Percentiles rank a stretch among this genome's conserved stretches.
These are phyloP conservation scores for Choloepus hoffmanni DNA, from an alignment of 2,113 vertebrate species.

Conservation along the genomic window DNA sequence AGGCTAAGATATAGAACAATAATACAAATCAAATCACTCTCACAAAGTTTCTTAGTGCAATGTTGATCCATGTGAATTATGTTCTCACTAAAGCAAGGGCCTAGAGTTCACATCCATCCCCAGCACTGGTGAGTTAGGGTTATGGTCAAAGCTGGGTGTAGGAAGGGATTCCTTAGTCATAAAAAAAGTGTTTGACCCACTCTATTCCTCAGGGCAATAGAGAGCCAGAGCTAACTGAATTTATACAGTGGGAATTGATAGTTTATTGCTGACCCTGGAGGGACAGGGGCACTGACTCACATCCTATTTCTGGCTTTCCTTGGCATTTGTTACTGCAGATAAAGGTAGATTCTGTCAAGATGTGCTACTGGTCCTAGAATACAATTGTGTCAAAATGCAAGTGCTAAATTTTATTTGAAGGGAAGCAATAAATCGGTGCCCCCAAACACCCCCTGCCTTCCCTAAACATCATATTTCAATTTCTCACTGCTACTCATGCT, in stretches of 20 bases:
- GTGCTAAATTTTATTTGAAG: constrained; percentile 81
- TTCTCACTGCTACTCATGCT: not conserved
- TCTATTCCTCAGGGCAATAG: constrained; percentile 72
- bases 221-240: constrained; percentile 71
- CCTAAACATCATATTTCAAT: constrained; percentile 65
- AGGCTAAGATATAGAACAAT: not conserved
- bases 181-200: constrained; percentile 83
- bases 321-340: constrained; percentile 81
- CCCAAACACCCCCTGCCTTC: not conserved
- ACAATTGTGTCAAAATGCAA: constrained; percentile 70
- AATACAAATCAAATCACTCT: constrained; percentile 49
- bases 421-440: constrained; percentile 75
- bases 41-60: constrained; percentile 19
- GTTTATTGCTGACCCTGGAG: constrained; percentile 77
- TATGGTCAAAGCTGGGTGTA: constrained; percentile 52
- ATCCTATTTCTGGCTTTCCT: constrained; percentile 77
- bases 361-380: constrained; percentile 64
- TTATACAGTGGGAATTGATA: constrained; percentile 80
- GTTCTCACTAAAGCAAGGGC: constrained; percentile 14
- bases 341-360: constrained; percentile 78
- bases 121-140: constrained; percentile 67
- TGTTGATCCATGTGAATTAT: constrained; percentile 69
- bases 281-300: constrained; percentile 64
- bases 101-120: constrained; percentile 68
- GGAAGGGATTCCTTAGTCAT: constrained; percentile 69